Base-by-base conservation (phyloP, 2,797 vertebrate genomes). In the Molossus alvarezi region DNA sequence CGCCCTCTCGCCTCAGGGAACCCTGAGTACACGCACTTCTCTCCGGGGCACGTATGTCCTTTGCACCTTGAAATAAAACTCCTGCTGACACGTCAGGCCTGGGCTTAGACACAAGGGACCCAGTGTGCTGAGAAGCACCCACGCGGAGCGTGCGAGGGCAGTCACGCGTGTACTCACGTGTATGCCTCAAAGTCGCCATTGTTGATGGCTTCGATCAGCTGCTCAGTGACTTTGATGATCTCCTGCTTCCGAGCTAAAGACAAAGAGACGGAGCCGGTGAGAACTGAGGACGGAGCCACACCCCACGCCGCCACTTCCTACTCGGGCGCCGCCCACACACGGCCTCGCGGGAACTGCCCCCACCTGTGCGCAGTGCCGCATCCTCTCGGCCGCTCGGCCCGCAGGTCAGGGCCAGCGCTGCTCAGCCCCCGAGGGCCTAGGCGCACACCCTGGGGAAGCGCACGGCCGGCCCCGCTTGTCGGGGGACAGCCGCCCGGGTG, bases 171-270 rank as follows among this genome's bases (percentile, higher is more conserved):
- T 5, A 99, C 99, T 99, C 91, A 99, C 99, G 99, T 99, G 98
- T 99, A 99, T 51, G 99, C 99, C 98, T 99, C 99, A 21, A 99
- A 99, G 98, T 99, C 99, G 55, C 99, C 99, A 1, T 99, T 99
- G 98, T 99, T 99, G 98, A 99, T 99, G 37, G 99, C 99, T 98
- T 99, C 99, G 6, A 99, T 99, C 98, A 99, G 98, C 98, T 99
- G 99, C 98, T 99, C 99, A 0, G 99, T 99, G 93, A 99, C 99
- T 98, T 99, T 99, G 95, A 99, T 99, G 97, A 99, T 99, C 98
- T 99, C 99, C 98, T 99, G 99, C 97, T 99, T 99, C 76, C 99
- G 99, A 95, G 99, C 99, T 98, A 97, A 92, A 97, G 73, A 96
- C 4, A 93, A 89, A 72, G 94, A 88, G 37, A 92, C 14, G 97